Conservation (phyloP, 2,113 vertebrate genomes). For the Cebidichthys violaceus region DNA sequence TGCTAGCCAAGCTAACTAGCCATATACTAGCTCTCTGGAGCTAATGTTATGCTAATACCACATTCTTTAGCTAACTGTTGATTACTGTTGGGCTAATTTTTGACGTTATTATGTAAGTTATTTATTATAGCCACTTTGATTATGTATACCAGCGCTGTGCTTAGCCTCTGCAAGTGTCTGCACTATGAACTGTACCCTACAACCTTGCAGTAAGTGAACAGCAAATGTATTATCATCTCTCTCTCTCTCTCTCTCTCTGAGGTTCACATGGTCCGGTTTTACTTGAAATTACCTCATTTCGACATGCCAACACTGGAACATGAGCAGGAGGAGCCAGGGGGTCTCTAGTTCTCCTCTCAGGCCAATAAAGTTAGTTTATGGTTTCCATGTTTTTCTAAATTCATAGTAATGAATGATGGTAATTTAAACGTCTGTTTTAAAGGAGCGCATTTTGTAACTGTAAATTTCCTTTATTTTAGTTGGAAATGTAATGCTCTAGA, state of each 20-base stretch:
- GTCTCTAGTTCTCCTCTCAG: slow-evolving; percentile 30
- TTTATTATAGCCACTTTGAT: background rate
- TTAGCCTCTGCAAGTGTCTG: background rate
- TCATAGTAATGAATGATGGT: slow-evolving; percentile 35
- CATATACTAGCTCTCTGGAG: background rate
- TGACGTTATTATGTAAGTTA: no score
- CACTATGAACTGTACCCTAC: background rate
- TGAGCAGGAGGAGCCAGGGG: slow-evolving; percentile 42
- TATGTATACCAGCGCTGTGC: background rate
- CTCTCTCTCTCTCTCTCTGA: background rate
- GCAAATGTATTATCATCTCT: background rate
- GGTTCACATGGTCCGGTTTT: slow-evolving; percentile 65
- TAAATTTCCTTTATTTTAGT: background rate
- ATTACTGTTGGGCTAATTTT: no score
- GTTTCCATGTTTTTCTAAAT: slow-evolving; percentile 59
- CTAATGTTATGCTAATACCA: background rate
- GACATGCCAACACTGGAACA: slow-evolving; percentile 58
- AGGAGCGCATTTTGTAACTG: background rate
- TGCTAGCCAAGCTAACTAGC: background rate
- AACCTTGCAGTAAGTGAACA: background rate
- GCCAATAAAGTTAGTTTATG: slow-evolving; percentile 68
- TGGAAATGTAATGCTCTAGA: background rate
- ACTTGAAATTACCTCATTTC: slow-evolving; percentile 69
- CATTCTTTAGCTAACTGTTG: background rate
- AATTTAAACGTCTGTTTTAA: slow-evolving; percentile 24